Evolutionary conservation across 2,113 vertebrate genomes (phyloP), one percentile per base, ranked within the genome.

Genomic region (Chrysochloris asiatica): DNA sequence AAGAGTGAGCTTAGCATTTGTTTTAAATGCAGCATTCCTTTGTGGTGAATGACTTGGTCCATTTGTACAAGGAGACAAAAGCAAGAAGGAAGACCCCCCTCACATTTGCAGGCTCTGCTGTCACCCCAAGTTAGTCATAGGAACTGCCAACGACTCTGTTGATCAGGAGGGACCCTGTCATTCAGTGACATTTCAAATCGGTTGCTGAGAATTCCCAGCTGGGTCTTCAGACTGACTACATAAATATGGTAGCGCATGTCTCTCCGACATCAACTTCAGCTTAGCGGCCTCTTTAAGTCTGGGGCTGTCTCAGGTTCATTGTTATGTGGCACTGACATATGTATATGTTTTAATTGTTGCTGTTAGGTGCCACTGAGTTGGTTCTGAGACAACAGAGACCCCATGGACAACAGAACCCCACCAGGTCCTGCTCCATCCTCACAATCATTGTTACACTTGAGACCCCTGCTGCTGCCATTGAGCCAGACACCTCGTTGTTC

Each of bases 161-260:
- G 92, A 92, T 52, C 22, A 43, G 50, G 19, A 59, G 45, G 43
- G 45, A n/a, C 13, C 1, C n/a, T 47, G 56, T 36, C 50, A 19
- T 1, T 24, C 48, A 0, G 19, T 2, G 11, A 30, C 47, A 3
- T 3, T n/a, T 36, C 92, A 65, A 69, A 43, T n/a, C 1, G 14
- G 82, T 36, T 3, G 0, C 1, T 2, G 65, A 65, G 82, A 50
- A 30, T 0, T 26, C 61, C 90, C 78, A 33, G 73, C 28, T 47
- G 0, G 3, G 54, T 22, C 52, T 80, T 80, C 36, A 14, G 38
- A 4, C 16, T 0, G 38, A 73, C 33, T 19, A 8, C 5, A 4
- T 17, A 30, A 30, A 17, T 0, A 11, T 2, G 7, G 19, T 0
- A 3, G 3, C 0, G 0, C 26, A 14, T 8, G 17, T 38, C 56